phyloP scores from a whole-genome alignment of 2,888 invertebrate species.

The Neocrepidodera transversa region DNA sequence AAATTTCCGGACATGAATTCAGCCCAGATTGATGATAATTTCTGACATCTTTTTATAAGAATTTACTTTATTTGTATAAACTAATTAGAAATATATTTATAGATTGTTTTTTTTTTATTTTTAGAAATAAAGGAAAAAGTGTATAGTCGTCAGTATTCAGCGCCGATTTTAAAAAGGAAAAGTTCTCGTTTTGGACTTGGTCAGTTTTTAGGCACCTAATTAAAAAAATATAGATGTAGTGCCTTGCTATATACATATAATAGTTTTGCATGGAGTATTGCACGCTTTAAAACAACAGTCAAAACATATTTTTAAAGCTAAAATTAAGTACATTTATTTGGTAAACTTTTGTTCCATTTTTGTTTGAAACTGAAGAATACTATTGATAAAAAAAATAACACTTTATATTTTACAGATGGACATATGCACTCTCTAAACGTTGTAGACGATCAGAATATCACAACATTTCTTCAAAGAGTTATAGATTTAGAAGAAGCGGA shows the following conservation, averaged over 20 bases:
- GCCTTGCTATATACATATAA: conserved; percentile 61
- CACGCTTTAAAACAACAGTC: conserved; percentile 50
- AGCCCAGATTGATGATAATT: no score
- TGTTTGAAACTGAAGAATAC: no score
- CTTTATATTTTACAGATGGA: conserved; percentile 67
- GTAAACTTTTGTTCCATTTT: no score
- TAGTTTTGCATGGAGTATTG: no score
- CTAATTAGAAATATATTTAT: no score
- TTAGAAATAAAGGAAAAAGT: conserved; percentile 77
- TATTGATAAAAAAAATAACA: not conserved
- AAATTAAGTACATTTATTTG: not conserved
- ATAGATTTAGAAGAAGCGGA: conserved; percentile 95
- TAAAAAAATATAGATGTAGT: conserved; percentile 63
- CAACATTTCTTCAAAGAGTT: conserved; percentile 82
- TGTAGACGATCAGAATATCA: conserved; percentile 80
- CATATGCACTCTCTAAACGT: conserved; percentile 85
- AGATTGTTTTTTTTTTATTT: no score
- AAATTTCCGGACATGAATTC: no score
- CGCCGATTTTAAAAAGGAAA: conserved; percentile 92
- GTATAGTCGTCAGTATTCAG: conserved; percentile 91
- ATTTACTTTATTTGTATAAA: no score
- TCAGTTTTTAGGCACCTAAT: conserved; percentile 77
- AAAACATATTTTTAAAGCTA: not conserved
- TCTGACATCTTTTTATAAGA: no score
- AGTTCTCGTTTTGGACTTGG: conserved; percentile 91